Evolutionary conservation across 2,888 invertebrate species (phyloP).

Genomic region (Ornithoptera alexandrae): DNA sequence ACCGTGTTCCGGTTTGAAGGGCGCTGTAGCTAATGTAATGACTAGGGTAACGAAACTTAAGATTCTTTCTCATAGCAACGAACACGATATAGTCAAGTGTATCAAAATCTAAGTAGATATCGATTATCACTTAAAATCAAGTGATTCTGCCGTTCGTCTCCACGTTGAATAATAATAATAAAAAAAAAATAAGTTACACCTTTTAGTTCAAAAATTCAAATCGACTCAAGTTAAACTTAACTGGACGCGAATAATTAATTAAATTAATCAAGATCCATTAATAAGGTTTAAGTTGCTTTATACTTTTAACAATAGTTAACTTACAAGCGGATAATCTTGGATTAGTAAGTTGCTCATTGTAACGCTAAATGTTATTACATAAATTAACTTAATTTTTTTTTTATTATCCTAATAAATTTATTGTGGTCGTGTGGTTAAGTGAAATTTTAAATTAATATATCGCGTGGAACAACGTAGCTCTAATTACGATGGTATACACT

Average conservation of each 20-base stretch:
- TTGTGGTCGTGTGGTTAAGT: background rate
- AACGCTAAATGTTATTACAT: background rate
- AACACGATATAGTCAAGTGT: too few species aligned
- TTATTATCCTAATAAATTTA: background rate
- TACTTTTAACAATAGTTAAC: slow-evolving; percentile 12
- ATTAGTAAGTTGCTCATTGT: slow-evolving; percentile 5
- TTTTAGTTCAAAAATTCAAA: background rate
- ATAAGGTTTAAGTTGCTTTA: slow-evolving; percentile 4
- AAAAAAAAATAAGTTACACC: background rate
- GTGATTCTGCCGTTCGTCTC: too few species aligned
- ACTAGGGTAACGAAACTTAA: too few species aligned
- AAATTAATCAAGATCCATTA: slow-evolving; percentile 7
- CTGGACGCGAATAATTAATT: slow-evolving; percentile 8
- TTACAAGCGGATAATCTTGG: slow-evolving; percentile 9
- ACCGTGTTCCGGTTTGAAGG: too few species aligned
- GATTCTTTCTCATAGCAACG: too few species aligned
- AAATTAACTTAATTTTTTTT: background rate
- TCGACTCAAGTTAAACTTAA: slow-evolving; percentile 1
- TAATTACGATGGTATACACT: too few species aligned
- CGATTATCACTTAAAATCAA: too few species aligned
- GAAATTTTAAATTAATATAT: too few species aligned
- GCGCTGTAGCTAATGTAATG: too few species aligned
- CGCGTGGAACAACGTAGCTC: too few species aligned
- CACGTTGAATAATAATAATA: too few species aligned
- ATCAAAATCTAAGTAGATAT: too few species aligned